phyloP scores from a whole-genome alignment of 2,888 invertebrate genomes.

The Cordilura impudica region DNA sequence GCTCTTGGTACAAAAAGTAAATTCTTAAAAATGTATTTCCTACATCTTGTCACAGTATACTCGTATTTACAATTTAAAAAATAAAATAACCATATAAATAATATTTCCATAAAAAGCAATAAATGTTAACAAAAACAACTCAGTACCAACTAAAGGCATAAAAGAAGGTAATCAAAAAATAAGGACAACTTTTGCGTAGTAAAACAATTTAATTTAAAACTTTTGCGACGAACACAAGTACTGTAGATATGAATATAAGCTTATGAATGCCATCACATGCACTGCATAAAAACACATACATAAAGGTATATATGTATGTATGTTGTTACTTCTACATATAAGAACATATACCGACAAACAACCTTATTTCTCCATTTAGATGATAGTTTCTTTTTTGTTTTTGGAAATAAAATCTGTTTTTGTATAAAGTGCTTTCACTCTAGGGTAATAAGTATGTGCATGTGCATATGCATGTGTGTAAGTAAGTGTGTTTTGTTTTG shows the following conservation, averaged over 20 bases:
- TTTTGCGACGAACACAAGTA: slow-evolving; percentile 58
- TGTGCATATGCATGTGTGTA: no score
- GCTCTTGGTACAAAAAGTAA: no score
- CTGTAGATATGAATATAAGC: slow-evolving; percentile 5
- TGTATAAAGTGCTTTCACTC: slow-evolving; percentile 52
- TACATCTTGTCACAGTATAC: no score
- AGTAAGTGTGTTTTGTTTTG: neutral
- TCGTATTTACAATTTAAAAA: neutral
- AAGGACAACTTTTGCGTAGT: slow-evolving; percentile 61
- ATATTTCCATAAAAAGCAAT: slow-evolving; percentile 6
- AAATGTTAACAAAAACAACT: slow-evolving; percentile 4
- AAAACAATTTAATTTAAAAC: slow-evolving; percentile 67
- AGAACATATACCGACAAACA: no score
- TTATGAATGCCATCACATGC: slow-evolving; percentile 19
- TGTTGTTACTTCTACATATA: no score
- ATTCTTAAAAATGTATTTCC: no score
- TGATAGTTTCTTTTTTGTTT: neutral
- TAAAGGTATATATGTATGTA: neutral
- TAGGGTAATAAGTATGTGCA: slow-evolving; percentile 45
- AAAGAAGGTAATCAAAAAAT: slow-evolving; percentile 59
- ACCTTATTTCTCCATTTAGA: no score
- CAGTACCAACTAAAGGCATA: slow-evolving; percentile 21
- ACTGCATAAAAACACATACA: neutral
- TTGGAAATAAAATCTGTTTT: slow-evolving; percentile 51
- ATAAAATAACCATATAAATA: neutral